Evolutionary conservation across 1,140 invertebrate genomes (phyloP), one percentile per base, ranked within the genome.

Genomic region (Zaprionus capensis): DNA sequence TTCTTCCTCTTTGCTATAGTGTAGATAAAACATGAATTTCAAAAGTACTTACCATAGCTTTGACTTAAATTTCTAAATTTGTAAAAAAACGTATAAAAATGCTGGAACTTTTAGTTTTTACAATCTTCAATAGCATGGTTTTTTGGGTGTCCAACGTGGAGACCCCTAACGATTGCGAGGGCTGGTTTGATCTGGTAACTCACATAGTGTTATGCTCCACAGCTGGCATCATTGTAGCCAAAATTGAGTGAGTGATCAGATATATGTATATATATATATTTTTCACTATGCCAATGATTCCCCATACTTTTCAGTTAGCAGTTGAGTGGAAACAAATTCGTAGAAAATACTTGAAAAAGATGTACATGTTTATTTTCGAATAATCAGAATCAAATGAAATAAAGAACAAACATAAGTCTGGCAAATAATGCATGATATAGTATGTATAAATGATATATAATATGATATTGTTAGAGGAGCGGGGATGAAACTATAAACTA

Each of bases 361-460:
- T 83, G 80, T 80, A 65, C 22, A 61, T 88, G 73, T 88, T 88
- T 88, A 78, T 75, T 66, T 58, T 38, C 61, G 66, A 73, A 68
- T 51, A 59, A 80, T 58, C 41, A 53, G 68, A 74, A 76, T 34
- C 31, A 11, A 58, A 69, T n/a, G 22, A 49, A 74, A 22, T 24
- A 51, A 51, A 51, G 20, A 51, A 51, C 17, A 20, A 51, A 51
- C 46, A 17, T 17, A 46, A 14, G 46, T 12, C 9, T 11, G 46
- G 22, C 20, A 51, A 55, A 36, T 59, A 46, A 68, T 57, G 66
- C 66, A 44, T 24, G 28, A 62, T 49, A 15, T 36, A 65, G 46
- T 15, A 17, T 15, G 11, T 1, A 15, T 31, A 24, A 4, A 17
- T 22, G 46, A 57, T 46, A 49, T 15, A 20, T 34, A 17, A 17